Base-by-base conservation (phyloP, 2,113 vertebrate species). In the Urocolius indicus region DNA sequence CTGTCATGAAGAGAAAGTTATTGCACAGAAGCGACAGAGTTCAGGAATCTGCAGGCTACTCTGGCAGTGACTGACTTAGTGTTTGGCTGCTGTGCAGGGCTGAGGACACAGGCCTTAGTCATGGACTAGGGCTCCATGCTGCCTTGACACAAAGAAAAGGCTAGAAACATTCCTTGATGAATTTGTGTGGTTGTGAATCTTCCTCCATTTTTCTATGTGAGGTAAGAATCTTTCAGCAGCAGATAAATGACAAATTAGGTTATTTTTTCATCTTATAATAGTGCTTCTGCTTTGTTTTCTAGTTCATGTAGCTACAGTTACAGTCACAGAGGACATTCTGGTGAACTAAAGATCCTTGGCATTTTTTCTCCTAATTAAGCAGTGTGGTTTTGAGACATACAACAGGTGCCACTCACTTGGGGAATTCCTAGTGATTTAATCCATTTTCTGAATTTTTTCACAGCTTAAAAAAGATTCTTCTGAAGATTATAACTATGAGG, bases 311-410 rank as follows among this genome's bases (percentile, higher is more conserved):
- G 65, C 66, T 69, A 32, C 2, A 12, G 41, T 34, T 75, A 23
- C 9, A 43, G 5, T 83, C 46, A 46, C 21, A 91, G 30, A 76
- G 13, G 34, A 73, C 6, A 11, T 69, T 79, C 11, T 49, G 58
- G 89, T 79, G 22, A 73, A 80, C 58, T 54, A 62, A 76, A 63
- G 7, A 16, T 62, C 49, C 16, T 1, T 62, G 16, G 16, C 36
- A 55, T 74, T 89, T 92, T 93, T 85, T 51, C 32, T 90, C 26
- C 51, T 49, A 85, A 85, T 94, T 85, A 85, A 89, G 51, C 59
- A 46, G 17, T 48, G 17, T 2, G 2, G 54, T 95, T 94, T 61
- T 75, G n/a, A 68, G 49, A 74, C 2, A 2, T 38, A 48, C 13
- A 65, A n/a, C n/a, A n/a, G n/a, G n/a, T n/a, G n/a, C n/a, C n/a